Evolutionary conservation across 2,113 vertebrate species (phyloP), one percentile per base, ranked within the genome.

Genomic region (Cephalopterus ornatus): DNA sequence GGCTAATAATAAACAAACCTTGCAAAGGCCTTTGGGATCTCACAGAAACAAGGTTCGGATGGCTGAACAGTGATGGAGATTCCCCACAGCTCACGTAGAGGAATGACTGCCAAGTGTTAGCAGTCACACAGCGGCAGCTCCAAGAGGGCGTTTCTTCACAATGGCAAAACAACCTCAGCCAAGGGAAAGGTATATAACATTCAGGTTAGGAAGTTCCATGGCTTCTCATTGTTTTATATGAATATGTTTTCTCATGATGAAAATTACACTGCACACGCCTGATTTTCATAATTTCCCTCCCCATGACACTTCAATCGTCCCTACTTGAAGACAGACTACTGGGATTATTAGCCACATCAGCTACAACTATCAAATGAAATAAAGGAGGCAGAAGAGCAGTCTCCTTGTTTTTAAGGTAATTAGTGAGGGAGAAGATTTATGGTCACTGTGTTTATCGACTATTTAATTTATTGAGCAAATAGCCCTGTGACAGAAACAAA

Each of bases 1-100:
- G 16, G 53, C 47, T 95, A 92, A 95, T 88, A 93, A 93, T 88
- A 94, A 97, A 96, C 83, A 91, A 94, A 93, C 84, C 62, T 91
- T 91, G 92, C 67, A 42, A 71, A 80, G 59, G 56, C 87, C 93
- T 90, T 88, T 80, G 94, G 92, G 94, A 84, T 56, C 84, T 66
- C 55, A 30, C 50, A 85, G 78, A 88, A 91, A 32, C 12, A 56
- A 77, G 77, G 92, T 88, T 97, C 95, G 96, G 96, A 86, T 95
- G 91, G 85, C 72, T 94, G 79, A 85, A 68, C 52, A 37, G 85
- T 49, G 92, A 77, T 12, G 39, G 71, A 96, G 93, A 85, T 93
- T 89, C 65, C 87, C 92, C 63, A 82, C 52, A 90, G 93, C 66
- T 93, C 91, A 47, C 3, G 0, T 0, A n/a, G 61, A 78, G 28